Evolutionary conservation across 1,140 invertebrate genomes (phyloP).

Genomic region (Chymomyza costata): DNA sequence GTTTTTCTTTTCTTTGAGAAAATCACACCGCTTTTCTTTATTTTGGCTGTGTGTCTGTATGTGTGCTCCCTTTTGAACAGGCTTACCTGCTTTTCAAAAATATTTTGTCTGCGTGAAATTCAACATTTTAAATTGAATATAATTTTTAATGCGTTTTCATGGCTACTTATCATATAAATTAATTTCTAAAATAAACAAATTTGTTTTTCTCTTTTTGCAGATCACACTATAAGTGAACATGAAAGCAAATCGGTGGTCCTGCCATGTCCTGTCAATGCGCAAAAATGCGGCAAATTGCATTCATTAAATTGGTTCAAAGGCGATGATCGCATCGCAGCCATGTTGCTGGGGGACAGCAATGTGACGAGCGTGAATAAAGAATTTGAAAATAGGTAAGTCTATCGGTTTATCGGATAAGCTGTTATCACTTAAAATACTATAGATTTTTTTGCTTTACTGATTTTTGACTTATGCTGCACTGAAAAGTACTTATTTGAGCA

Average conservation of each 20-base stretch:
- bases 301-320: conserved; percentile 94
- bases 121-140: conserved; percentile 8
- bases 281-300: conserved; percentile 87
- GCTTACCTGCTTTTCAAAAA: background rate
- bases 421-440: too few relatives aligned
- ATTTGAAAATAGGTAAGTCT: conserved; percentile 84
- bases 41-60: background rate
- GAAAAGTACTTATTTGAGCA: too few relatives aligned
- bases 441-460: too few relatives aligned
- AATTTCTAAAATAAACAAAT: conserved; percentile 12
- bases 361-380: conserved; percentile 81
- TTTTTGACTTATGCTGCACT: too few relatives aligned
- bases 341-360: conserved; percentile 84
- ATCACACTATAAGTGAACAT: conserved; percentile 64
- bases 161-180: conserved; percentile 15
- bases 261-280: conserved; percentile 85
- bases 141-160: conserved; percentile 33
- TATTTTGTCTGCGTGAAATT: background rate
- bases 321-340: conserved; percentile 86
- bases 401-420: too few relatives aligned
- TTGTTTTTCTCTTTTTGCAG: conserved; percentile 39
- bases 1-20: background rate
- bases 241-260: conserved; percentile 83
- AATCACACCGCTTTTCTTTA: background rate
- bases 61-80: background rate